Percentiles rank a stretch among this genome's conserved stretches.
Conservation (phyloP, 1,140 invertebrate genomes). For the Kradibia gibbosae region DNA sequence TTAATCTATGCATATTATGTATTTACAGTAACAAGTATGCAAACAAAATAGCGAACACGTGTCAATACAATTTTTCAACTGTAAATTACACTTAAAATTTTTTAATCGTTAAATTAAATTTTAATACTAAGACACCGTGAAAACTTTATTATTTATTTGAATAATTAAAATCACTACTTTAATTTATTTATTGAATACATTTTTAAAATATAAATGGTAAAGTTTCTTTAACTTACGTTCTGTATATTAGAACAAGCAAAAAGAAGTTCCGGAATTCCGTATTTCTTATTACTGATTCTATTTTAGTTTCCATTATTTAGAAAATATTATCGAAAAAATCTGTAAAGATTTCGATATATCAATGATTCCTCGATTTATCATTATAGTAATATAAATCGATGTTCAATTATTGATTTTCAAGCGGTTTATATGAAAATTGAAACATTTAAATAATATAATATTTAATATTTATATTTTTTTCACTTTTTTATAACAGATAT, state of each 20-base stretch:
- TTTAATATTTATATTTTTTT: no score
- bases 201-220: constrained; percentile 15
- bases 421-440: no score
- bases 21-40: background rate
- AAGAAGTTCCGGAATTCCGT: constrained; percentile 27
- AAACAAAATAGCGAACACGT: constrained; percentile 41
- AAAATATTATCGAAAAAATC: no score
- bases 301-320: no score
- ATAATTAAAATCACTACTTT: constrained; percentile 10
- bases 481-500: no score
- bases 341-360: no score
- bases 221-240: constrained; percentile 34
- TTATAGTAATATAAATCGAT: no score
- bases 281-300: background rate
- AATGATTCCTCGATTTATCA: no score
- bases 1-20: background rate
- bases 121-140: background rate
- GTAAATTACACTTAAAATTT: background rate
- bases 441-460: no score
- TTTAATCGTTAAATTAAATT: background rate
- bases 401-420: no score
- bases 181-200: background rate
- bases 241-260: constrained; percentile 22
- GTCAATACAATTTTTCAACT: constrained; percentile 23
- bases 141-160: constrained; percentile 1